phyloP scores from a whole-genome alignment of 2,797 vertebrate genomes.

The Helarctos malayanus region DNA sequence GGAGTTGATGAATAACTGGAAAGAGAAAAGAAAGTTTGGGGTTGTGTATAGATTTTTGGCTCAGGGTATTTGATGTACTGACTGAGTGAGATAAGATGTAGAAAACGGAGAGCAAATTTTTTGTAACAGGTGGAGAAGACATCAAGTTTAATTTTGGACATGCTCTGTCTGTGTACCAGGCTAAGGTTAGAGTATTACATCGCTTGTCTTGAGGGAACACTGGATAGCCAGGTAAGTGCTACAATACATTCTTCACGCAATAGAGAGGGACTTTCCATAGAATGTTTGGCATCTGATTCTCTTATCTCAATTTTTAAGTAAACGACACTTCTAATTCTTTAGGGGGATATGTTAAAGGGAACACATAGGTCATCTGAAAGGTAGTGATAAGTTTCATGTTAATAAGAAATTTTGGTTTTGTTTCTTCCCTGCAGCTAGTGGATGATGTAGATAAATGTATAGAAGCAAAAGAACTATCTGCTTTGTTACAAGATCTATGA shows the following conservation, averaged over 20 bases:
- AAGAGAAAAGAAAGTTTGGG: neutral
- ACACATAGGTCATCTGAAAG: neutral
- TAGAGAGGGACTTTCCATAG: neutral
- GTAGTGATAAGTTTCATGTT: neutral
- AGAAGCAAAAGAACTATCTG: neutral
- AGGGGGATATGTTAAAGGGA: neutral
- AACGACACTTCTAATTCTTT: neutral
- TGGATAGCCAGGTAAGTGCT: neutral
- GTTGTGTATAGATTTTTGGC: neutral
- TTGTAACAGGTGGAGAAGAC: neutral
- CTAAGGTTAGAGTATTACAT: neutral
- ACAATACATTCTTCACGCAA: neutral
- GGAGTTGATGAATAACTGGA: neutral
- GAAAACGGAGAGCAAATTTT: neutral
- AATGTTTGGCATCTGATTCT: neutral
- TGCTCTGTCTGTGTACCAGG: neutral
- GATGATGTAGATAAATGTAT: slow-evolving; percentile 68
- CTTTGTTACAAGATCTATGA: neutral
- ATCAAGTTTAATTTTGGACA: neutral
- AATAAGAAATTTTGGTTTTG: neutral
- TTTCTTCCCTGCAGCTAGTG: neutral
- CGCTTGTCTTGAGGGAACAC: neutral
- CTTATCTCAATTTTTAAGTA: neutral
- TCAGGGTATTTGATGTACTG: neutral
- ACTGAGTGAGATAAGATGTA: neutral